phyloP scores from a whole-genome alignment of 2,888 invertebrate species.

The Cosmia trapezina region DNA sequence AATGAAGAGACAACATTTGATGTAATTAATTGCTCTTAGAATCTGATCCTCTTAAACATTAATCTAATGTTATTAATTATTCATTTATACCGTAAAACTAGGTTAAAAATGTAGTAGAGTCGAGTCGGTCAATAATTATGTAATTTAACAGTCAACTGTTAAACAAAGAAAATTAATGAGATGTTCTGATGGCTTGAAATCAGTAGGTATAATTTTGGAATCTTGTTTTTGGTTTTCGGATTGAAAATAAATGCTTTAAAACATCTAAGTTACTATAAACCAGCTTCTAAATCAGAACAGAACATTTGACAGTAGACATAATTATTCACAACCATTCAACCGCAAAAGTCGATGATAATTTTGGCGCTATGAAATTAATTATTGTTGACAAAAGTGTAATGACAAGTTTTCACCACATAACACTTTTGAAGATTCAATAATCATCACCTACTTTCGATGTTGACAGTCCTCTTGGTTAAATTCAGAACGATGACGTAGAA shows the following conservation, averaged over 20 bases:
- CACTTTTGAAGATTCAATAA: not conserved
- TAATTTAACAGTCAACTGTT: conserved; percentile 16
- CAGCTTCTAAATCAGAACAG: not conserved
- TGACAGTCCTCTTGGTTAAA: conserved; percentile 23
- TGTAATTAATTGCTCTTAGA: conserved; percentile 15
- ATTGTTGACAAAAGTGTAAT: not conserved
- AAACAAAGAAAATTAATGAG: not conserved
- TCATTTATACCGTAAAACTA: conserved; percentile 32
- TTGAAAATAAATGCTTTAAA: not conserved
- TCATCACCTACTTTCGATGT: conserved; percentile 1
- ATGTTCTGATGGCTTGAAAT: not conserved
- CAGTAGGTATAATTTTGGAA: not conserved
- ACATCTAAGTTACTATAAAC: not conserved
- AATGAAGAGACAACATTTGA: conserved; percentile 1
- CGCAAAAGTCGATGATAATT: conserved; percentile 1
- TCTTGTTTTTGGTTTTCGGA: too few relatives aligned
- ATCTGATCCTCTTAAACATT: conserved; percentile 19
- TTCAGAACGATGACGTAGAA: not conserved
- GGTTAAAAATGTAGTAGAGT: conserved; percentile 28
- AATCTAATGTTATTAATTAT: conserved; percentile 14
- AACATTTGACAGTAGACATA: conserved; percentile 22
- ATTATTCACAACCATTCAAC: conserved; percentile 25
- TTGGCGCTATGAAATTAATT: not conserved
- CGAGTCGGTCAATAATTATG: conserved; percentile 34
- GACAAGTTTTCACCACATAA: not conserved